Evolutionary conservation across 2,888 invertebrate species (phyloP), one percentile per base, ranked within the genome.

Genomic region (Heteropelma amictum): DNA sequence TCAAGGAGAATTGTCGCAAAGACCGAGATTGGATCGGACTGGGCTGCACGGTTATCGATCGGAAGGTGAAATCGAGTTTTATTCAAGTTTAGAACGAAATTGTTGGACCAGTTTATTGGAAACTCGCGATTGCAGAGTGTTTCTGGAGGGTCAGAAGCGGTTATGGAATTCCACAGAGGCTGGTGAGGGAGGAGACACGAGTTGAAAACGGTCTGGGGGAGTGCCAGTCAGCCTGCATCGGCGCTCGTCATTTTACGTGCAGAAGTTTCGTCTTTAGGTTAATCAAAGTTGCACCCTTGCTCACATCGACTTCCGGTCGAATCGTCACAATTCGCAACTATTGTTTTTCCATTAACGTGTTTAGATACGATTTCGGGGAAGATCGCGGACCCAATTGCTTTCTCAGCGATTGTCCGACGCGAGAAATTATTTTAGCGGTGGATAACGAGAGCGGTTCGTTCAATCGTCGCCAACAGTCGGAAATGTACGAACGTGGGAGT

Each of bases 141-240:
- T 96, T 96, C 88, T 95, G 95, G 92, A 92, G 96, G 79, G 94
- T 95, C 0, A 92, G 95, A 7, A 95, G 95, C 56, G 94, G 94
- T 0, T 92, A 93, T 1, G 91, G 94, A 1, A 92, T 96, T 65
- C 92, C 92, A 10, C 92, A 92, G 2, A 89, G 91, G 0, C 92
- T 94, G 0, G 92, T 93, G 0, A 90, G 93, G n/a, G 93, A 93
- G 10, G 92, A 94, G 0, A 85, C 94, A 0, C 92, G 92, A 0
- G 94, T 93, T 0, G 71, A 83, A 0, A 92, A 93, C 4, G 93
- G 94, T 0, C 91, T 95, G 2, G 95, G 95, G 0, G 95, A 96
- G 17, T 96, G 96, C 81, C 95, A 96, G 85, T 91, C 94, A 6
- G 95, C 95, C 80, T 96, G 96, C 81, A 92, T 95, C 3, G 90